Percentiles rank a stretch among this genome's conserved stretches.
phyloP scores from a whole-genome alignment of 2,888 invertebrate species.

The Brachypterus glaber region DNA sequence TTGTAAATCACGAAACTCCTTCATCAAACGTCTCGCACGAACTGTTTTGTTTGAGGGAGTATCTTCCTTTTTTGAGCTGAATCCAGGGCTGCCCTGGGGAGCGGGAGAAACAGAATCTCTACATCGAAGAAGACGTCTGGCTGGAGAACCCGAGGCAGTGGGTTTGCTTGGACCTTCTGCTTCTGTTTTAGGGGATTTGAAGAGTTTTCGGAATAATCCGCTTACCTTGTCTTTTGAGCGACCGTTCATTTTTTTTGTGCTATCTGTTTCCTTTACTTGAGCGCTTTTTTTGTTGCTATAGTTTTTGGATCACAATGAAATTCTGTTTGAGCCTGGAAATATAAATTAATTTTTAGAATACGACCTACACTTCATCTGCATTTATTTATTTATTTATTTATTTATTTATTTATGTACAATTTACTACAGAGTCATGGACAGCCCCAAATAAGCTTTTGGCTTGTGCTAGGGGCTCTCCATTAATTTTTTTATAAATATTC shows the following conservation, averaged over 20 bases:
- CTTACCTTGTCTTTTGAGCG: constrained; percentile 75
- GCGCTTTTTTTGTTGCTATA: constrained; percentile 4
- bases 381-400: too few species aligned
- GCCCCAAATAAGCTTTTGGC: too few species aligned
- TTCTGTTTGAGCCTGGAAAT: too few species aligned
- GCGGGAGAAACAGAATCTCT: constrained; percentile 38
- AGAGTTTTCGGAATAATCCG: constrained; percentile 68
- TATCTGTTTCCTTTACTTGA: too few species aligned
- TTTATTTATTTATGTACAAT: too few species aligned
- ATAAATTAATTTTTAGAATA: constrained; percentile 3
- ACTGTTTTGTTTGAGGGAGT: constrained; percentile 51
- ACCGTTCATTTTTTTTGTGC: constrained; percentile 52
- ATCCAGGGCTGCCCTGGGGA: constrained; percentile 33
- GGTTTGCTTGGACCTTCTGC: constrained; percentile 45
- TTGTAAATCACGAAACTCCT: constrained; percentile 74
- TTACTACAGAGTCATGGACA: too few species aligned
- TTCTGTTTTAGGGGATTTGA: constrained; percentile 62
- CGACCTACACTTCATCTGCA: not conserved
- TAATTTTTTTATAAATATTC: too few species aligned
- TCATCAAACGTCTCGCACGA: constrained; percentile 73
- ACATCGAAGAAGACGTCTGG: constrained; percentile 34
- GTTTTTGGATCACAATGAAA: too few species aligned
- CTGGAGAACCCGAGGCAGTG: constrained; percentile 37
- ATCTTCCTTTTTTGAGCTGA: constrained; percentile 30
- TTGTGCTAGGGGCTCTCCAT: too few species aligned